phyloP scores from a whole-genome alignment of 2,113 vertebrate species.

The Brachypodius melanocephalos region DNA sequence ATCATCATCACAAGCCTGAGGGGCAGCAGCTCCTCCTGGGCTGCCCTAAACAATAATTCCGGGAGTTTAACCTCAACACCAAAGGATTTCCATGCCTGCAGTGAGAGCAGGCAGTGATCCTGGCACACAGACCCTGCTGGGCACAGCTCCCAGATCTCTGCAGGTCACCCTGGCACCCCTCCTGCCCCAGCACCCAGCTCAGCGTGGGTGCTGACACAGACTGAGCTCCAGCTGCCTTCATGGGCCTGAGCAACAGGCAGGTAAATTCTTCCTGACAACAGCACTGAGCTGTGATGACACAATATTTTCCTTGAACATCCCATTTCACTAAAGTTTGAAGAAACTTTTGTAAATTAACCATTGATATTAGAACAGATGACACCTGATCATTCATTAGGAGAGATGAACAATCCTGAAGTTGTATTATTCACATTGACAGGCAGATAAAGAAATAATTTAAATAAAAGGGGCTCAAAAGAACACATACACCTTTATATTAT shows the following conservation, averaged over 20 bases:
- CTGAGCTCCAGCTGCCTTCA: neutral
- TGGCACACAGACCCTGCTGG: too few species aligned
- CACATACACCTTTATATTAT: neutral
- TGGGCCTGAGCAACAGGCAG: neutral
- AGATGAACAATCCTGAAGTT: neutral
- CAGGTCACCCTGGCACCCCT: neutral
- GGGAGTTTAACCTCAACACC: neutral
- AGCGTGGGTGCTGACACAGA: neutral
- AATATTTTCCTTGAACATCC: neutral
- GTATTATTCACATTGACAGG: constrained; percentile 11
- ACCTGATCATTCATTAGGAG: neutral
- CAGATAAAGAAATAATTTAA: constrained; percentile 1
- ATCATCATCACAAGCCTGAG: neutral
- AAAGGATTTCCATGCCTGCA: neutral
- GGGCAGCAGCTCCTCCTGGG: neutral
- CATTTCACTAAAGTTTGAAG: neutral
- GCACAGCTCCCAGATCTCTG: neutral
- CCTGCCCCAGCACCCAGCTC: neutral
- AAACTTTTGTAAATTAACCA: neutral
- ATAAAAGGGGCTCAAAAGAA: neutral
- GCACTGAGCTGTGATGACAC: neutral
- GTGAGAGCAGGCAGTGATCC: neutral
- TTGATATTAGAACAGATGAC: neutral
- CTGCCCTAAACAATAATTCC: neutral
- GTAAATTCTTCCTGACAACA: neutral